Evolutionary conservation across 2,888 invertebrate genomes (phyloP).

Genomic region (Dorcus hopei): DNA sequence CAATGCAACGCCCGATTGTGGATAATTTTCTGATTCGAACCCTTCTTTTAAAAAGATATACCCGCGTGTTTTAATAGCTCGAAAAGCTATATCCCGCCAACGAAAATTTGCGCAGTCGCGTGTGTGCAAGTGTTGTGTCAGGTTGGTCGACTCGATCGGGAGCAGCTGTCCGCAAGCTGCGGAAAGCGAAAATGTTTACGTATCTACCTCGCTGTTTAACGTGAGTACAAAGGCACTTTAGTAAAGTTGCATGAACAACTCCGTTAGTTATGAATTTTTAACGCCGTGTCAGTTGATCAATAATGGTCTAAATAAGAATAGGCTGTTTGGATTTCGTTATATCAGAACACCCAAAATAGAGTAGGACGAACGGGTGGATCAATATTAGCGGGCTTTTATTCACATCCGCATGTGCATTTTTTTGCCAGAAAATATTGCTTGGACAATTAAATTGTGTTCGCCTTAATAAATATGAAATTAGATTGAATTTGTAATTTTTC

Average conservation of each 20-base stretch:
- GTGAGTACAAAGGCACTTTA: conserved; percentile 34
- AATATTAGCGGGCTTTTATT: not conserved
- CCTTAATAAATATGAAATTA: too few relatives aligned
- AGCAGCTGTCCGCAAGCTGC: conserved; percentile 26
- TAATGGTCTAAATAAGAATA: not conserved
- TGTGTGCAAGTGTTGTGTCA: conserved; percentile 21
- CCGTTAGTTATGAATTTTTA: not conserved
- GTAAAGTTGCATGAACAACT: not conserved
- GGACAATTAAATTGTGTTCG: too few relatives aligned
- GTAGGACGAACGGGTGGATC: not conserved
- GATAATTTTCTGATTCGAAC: too few relatives aligned
- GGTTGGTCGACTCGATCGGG: conserved; percentile 9
- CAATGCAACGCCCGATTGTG: too few relatives aligned
- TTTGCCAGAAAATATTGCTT: not conserved
- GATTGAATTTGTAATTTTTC: too few relatives aligned
- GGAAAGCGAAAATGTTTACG: conserved; percentile 39
- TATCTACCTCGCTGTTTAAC: conserved; percentile 39
- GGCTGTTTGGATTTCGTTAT: conserved; percentile 5
- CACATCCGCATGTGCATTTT: not conserved
- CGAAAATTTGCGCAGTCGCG: conserved; percentile 32
- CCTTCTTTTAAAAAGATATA: too few relatives aligned
- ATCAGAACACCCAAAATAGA: conserved; percentile 10
- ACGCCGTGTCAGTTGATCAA: not conserved
- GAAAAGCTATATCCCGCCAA: too few relatives aligned
- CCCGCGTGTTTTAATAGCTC: too few relatives aligned